These are phyloP conservation scores for Agrotis clavis DNA, from an alignment of 2,888 invertebrate species.

Conservation along the genomic window DNA sequence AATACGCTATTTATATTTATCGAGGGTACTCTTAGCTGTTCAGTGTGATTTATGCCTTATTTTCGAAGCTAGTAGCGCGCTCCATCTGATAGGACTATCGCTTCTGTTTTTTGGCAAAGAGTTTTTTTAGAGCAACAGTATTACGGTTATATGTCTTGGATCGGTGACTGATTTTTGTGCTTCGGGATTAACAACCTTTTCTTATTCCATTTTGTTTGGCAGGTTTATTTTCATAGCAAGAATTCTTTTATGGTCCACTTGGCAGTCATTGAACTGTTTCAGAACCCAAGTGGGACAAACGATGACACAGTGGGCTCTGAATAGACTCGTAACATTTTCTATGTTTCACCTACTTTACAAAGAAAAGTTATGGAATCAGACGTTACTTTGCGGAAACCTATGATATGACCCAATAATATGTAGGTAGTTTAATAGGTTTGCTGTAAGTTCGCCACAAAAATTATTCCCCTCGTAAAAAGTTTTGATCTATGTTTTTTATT, in stretches of 20 bases:
- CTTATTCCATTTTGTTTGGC: neutral
- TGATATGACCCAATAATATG: too few relatives aligned
- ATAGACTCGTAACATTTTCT: too few relatives aligned
- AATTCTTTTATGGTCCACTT: neutral
- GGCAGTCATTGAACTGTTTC: too few relatives aligned
- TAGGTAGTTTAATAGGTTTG: too few relatives aligned
- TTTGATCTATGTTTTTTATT: too few relatives aligned
- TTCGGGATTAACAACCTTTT: conserved; percentile 11
- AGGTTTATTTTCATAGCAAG: neutral
- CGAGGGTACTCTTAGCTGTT: conserved; percentile 60
- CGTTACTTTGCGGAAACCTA: too few relatives aligned
- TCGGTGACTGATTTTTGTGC: conserved; percentile 2
- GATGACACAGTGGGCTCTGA: too few relatives aligned
- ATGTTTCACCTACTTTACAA: too few relatives aligned
- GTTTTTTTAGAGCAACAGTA: conserved; percentile 9
- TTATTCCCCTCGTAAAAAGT: too few relatives aligned
- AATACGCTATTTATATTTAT: conserved; percentile 68
- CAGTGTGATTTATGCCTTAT: conserved; percentile 60
- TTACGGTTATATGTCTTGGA: neutral
- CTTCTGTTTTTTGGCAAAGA: conserved; percentile 32
- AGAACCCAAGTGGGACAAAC: too few relatives aligned
- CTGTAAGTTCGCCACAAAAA: too few relatives aligned
- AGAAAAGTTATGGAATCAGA: too few relatives aligned
- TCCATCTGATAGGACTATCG: conserved; percentile 53
- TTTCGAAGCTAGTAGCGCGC: conserved; percentile 33